Conservation (phyloP, 2,888 invertebrate species). For the Parapristionchus giblindavisi region DNA sequence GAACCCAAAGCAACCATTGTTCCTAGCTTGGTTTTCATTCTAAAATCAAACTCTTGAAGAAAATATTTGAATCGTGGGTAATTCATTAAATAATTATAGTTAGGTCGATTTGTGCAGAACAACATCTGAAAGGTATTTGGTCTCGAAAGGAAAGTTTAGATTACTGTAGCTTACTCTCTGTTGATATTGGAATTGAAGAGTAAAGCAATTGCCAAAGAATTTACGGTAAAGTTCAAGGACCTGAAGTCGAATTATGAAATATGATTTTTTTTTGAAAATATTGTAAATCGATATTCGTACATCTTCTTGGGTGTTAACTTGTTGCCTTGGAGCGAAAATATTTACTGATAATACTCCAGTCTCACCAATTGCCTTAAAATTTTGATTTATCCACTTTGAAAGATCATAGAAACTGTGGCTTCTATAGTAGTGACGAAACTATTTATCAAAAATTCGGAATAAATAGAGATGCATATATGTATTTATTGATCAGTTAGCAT, state of each 20-base stretch:
- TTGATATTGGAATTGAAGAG: neutral
- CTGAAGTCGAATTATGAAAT: constrained; percentile 1
- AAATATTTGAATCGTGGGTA: neutral
- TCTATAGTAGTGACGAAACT: too few relatives aligned
- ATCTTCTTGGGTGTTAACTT: neutral
- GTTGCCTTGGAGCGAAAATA: neutral
- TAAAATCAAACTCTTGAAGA: constrained; percentile 18
- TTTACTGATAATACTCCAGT: constrained; percentile 9
- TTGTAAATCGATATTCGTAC: neutral
- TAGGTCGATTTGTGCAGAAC: constrained; percentile 9
- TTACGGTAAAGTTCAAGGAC: neutral
- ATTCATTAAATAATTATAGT: neutral
- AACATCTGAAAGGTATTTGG: constrained; percentile 6
- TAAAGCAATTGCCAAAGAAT: neutral
- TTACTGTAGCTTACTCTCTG: neutral
- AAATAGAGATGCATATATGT: too few relatives aligned
- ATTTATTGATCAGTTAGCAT: too few relatives aligned
- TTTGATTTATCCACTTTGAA: neutral
- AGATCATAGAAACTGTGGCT: neutral
- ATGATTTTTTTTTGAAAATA: neutral
- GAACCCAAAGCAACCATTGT: neutral
- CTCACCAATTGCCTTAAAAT: neutral
- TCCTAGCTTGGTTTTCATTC: neutral
- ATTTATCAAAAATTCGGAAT: too few relatives aligned
- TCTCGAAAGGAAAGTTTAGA: too few relatives aligned